Evolutionary conservation across 2,113 vertebrate genomes (phyloP).

Genomic region (Tautogolabrus adspersus): DNA sequence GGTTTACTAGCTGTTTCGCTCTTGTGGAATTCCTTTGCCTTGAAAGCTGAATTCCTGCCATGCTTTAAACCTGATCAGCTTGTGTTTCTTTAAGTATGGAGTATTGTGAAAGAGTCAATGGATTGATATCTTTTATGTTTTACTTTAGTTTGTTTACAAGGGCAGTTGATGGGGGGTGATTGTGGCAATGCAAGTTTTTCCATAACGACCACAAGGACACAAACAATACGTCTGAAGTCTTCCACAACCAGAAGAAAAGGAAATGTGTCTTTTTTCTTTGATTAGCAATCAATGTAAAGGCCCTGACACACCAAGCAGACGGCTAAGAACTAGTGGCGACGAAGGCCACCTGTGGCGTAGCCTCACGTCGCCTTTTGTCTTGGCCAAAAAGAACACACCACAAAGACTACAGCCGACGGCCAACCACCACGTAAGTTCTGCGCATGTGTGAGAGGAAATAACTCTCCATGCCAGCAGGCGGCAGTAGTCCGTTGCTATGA

Average conservation of each 20-base stretch:
- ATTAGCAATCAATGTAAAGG: background rate
- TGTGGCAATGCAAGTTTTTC: background rate
- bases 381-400: too few relatives aligned
- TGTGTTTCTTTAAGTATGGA: conserved; percentile 45
- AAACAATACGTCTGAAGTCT: conserved; percentile 33
- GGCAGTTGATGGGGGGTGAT: conserved; percentile 12
- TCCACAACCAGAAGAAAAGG: background rate
- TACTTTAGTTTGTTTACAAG: conserved; percentile 18
- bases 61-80: conserved; percentile 37
- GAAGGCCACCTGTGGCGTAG: too few relatives aligned
- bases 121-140: conserved; percentile 26
- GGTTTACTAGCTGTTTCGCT: conserved; percentile 60
- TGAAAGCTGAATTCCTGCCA: conserved; percentile 37
- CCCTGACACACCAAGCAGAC: too few relatives aligned
- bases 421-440: too few relatives aligned
- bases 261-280: conserved; percentile 15
- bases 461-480: too few relatives aligned
- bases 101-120: conserved; percentile 29
- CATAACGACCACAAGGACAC: background rate
- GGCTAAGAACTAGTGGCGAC: too few relatives aligned
- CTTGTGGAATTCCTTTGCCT: conserved; percentile 61
- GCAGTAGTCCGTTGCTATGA: too few relatives aligned
- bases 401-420: too few relatives aligned
- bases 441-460: too few relatives aligned
- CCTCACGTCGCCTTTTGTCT: too few relatives aligned